phyloP scores from a whole-genome alignment of 2,797 vertebrate genomes.

The Enteromius thamalakanensis region DNA sequence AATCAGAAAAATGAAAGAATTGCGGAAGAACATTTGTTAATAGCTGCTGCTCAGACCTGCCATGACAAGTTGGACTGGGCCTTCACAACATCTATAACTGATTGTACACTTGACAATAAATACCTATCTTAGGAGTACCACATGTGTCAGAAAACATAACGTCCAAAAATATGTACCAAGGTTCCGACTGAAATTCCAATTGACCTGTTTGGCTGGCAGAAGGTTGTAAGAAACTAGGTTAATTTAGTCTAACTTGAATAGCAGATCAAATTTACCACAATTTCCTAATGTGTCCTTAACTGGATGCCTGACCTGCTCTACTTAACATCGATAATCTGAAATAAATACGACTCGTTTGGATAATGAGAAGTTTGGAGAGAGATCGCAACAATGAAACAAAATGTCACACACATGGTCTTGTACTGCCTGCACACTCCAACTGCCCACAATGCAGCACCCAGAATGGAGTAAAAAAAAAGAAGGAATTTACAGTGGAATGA shows the following conservation, averaged over 20 bases:
- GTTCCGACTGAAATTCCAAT: not conserved
- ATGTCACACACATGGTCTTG: slow-evolving; percentile 6
- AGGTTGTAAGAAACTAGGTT: not conserved
- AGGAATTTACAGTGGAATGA: slow-evolving; percentile 61
- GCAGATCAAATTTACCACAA: not conserved
- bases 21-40: slow-evolving; percentile 26
- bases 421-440: slow-evolving; percentile 23
- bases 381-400: slow-evolving; percentile 1
- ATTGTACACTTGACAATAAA: not conserved
- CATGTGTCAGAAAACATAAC: not conserved
- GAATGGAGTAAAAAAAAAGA: not conserved
- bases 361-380: slow-evolving; percentile 8
- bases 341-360: not conserved
- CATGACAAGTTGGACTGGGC: slow-evolving; percentile 35
- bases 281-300: not conserved
- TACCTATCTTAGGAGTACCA: not conserved
- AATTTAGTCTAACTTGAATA: not conserved
- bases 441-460: slow-evolving; percentile 24
- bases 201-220: slow-evolving; percentile 3
- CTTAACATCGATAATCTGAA: not conserved
- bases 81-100: not conserved
- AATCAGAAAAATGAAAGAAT: slow-evolving; percentile 4
- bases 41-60: slow-evolving; percentile 21
- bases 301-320: not conserved
- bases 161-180: not conserved